A percentile compares a stretch with the other conserved stretches of the same genome.
Conservation (phyloP, 2,888 invertebrate genomes). For the Neoscelio sp. region DNA sequence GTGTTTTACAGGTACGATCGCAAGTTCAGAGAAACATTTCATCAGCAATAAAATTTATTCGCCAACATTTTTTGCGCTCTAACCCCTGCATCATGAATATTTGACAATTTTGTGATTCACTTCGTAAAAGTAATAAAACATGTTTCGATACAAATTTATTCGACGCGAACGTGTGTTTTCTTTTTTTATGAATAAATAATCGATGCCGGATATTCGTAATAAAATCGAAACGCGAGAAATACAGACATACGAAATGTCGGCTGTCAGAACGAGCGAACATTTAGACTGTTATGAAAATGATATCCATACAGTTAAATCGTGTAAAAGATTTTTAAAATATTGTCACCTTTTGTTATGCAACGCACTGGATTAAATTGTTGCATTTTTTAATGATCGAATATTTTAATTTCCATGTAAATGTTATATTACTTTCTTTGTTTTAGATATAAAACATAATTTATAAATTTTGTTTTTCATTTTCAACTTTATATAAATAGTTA, state of each 20-base stretch:
- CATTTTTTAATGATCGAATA: no score
- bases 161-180: conserved; percentile 42
- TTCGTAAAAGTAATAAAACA: conserved; percentile 40
- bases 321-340: conserved; percentile 57
- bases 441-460: no score
- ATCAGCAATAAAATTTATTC: background rate
- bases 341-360: conserved; percentile 42
- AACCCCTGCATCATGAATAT: conserved; percentile 34
- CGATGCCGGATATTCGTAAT: conserved; percentile 44
- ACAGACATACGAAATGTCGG: conserved; percentile 39
- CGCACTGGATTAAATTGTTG: no score
- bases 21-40: background rate
- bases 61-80: conserved; percentile 4
- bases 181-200: conserved; percentile 44
- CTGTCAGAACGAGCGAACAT: conserved; percentile 40
- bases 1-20: background rate
- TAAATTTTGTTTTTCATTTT: no score
- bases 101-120: conserved; percentile 30
- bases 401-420: no score
- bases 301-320: conserved; percentile 54
- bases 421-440: no score
- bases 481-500: no score
- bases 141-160: conserved; percentile 51
- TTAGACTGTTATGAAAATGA: conserved; percentile 58
- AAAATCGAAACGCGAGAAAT: conserved; percentile 59